A percentile compares a stretch with the other conserved stretches of the same genome.
Conservation (phyloP, 2,113 vertebrate genomes). For the Murina feae region DNA sequence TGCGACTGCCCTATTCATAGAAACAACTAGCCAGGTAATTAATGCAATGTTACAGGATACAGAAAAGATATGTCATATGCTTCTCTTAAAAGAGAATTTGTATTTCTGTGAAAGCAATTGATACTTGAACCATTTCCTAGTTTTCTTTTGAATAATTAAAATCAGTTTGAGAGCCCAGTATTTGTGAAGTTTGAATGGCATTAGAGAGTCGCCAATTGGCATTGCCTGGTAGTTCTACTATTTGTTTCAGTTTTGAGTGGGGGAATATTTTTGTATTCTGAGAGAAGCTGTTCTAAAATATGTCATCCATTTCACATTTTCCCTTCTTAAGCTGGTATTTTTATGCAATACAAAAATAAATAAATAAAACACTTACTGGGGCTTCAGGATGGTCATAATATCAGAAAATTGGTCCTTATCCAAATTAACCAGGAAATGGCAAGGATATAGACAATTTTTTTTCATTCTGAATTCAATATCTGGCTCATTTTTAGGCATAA, state of each 20-base stretch:
- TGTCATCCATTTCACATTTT: conserved; percentile 77
- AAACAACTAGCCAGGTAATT: conserved; percentile 30
- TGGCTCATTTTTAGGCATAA: conserved; percentile 71
- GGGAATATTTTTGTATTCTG: conserved; percentile 78
- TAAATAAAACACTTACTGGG: conserved; percentile 73
- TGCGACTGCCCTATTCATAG: not conserved
- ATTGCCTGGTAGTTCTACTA: conserved; percentile 64
- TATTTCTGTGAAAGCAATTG: conserved; percentile 73
- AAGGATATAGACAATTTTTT: conserved; percentile 69
- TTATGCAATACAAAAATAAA: conserved; percentile 75
- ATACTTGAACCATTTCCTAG: conserved; percentile 76
- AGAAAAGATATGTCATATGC: conserved; percentile 55
- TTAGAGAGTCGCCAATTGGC: conserved; percentile 76
- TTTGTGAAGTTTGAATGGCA: conserved; percentile 76
- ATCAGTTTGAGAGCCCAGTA: conserved; percentile 74
- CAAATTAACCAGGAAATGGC: conserved; percentile 69
- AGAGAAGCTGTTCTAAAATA: conserved; percentile 79
- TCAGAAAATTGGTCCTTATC: conserved; percentile 50
- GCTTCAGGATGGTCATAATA: conserved; percentile 71
- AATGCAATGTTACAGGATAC: not conserved
- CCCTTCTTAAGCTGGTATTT: conserved; percentile 70
- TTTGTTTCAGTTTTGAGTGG: conserved; percentile 76
- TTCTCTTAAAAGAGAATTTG: conserved; percentile 64
- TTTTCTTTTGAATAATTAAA: conserved; percentile 79
- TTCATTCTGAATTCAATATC: conserved; percentile 76